Evolutionary conservation across 1,140 invertebrate species (phyloP).

Genomic region (Drosophila insularis): DNA sequence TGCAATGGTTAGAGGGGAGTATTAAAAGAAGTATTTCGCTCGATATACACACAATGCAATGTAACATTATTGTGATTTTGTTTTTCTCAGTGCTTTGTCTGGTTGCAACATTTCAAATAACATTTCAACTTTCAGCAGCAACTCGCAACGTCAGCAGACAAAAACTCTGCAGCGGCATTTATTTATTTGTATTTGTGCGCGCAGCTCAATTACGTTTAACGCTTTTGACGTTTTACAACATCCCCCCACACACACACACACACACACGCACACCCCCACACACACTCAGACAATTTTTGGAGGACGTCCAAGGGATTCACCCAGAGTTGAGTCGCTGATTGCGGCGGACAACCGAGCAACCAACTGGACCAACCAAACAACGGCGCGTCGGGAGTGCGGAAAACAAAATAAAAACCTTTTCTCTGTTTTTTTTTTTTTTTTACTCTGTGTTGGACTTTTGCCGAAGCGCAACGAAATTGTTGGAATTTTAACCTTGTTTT

Average conservation of each 20-base stretch:
- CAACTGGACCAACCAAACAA: conserved; percentile 21
- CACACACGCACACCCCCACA: conserved; percentile 28
- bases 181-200: conserved; percentile 80
- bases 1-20: not conserved
- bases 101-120: conserved; percentile 79
- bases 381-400: not conserved
- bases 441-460: not conserved
- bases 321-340: conserved; percentile 58
- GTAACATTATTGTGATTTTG: not conserved
- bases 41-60: not conserved
- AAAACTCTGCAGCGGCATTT: conserved; percentile 61
- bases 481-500: conserved; percentile 67
- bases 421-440: not conserved
- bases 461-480: conserved; percentile 40
- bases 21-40: not conserved
- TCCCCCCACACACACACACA: conserved; percentile 39
- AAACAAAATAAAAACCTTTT: conserved; percentile 21
- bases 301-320: conserved; percentile 9
- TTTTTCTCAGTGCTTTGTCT: conserved; percentile 41
- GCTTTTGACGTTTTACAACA: conserved; percentile 80
- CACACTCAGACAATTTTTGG: conserved; percentile 22
- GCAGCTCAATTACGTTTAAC: conserved; percentile 81
- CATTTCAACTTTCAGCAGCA: conserved; percentile 72
- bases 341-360: conserved; percentile 45
- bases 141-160: conserved; percentile 66